Conservation (phyloP, 2,113 vertebrate genomes). For the Elephantulus edwardii region DNA sequence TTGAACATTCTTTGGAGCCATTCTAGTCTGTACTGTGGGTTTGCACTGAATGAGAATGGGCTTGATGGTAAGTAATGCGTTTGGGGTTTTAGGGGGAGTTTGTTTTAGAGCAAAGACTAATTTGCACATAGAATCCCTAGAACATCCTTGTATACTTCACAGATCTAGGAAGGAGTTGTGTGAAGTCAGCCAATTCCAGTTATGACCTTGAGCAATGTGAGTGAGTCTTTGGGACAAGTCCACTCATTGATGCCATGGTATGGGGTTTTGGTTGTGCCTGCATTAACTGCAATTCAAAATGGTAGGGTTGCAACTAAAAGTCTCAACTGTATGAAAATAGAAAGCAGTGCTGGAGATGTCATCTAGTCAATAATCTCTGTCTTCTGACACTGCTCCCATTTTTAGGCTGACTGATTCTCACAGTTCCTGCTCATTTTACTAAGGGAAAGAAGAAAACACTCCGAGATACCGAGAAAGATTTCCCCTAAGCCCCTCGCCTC, state of each 20-base stretch:
- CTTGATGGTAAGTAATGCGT: neutral
- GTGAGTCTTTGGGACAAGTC: neutral
- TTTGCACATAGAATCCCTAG: neutral
- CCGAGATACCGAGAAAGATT: neutral
- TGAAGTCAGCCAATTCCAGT: conserved; percentile 8
- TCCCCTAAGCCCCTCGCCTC: neutral
- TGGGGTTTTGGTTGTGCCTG: neutral
- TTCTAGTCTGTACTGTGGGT: neutral
- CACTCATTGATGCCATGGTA: neutral
- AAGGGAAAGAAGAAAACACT: neutral
- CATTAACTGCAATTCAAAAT: conserved; percentile 8
- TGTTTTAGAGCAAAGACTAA: neutral
- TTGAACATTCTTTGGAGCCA: neutral
- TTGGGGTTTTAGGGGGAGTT: neutral
- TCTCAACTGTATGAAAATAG: conserved; percentile 44
- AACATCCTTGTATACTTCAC: neutral
- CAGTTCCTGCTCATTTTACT: conserved; percentile 18
- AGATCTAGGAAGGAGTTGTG: neutral
- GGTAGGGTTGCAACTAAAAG: neutral
- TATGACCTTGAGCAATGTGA: neutral
- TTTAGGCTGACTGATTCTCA: conserved; percentile 47
- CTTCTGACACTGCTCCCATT: conserved; percentile 29
- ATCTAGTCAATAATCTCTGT: conserved; percentile 11
- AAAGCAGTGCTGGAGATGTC: neutral
- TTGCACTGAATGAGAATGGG: neutral